phyloP scores from a whole-genome alignment of 2,888 invertebrate species.

The Podotricha telesiphe region DNA sequence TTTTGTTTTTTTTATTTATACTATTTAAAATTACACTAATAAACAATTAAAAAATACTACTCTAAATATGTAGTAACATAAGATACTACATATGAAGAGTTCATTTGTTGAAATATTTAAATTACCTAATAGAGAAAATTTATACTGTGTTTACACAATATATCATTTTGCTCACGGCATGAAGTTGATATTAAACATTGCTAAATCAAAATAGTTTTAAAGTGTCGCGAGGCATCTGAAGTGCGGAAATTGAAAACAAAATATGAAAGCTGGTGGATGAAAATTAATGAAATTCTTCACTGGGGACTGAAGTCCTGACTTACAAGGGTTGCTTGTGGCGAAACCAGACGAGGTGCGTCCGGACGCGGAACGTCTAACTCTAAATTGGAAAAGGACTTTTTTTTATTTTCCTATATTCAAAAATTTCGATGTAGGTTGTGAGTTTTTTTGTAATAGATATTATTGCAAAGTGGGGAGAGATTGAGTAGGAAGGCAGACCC shows the following conservation, averaged over 20 bases:
- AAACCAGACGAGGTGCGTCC: conserved; percentile 31
- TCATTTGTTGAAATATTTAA: no score
- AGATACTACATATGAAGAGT: no score
- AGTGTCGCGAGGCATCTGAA: conserved; percentile 32
- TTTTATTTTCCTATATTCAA: no score
- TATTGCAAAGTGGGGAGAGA: no score
- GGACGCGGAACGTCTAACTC: conserved; percentile 8
- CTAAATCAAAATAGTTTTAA: conserved; percentile 39
- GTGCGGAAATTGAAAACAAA: conserved; percentile 56
- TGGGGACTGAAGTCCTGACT: conserved; percentile 47
- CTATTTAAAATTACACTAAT: no score
- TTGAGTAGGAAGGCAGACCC: no score
- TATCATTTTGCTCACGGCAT: background rate
- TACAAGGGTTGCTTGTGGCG: conserved; percentile 53
- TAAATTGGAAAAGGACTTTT: conserved; percentile 22
- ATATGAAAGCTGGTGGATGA: conserved; percentile 66
- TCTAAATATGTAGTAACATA: no score
- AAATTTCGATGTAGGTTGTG: no score
- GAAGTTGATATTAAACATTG: conserved; percentile 3
- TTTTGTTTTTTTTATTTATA: no score
- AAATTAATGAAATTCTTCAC: conserved; percentile 74
- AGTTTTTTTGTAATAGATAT: no score
- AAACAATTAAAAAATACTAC: no score
- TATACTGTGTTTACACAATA: no score
- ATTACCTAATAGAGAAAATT: background rate